These are phyloP conservation scores for Eupithecia vulgata DNA, from an alignment of 2,888 invertebrate species.

Conservation along the genomic window DNA sequence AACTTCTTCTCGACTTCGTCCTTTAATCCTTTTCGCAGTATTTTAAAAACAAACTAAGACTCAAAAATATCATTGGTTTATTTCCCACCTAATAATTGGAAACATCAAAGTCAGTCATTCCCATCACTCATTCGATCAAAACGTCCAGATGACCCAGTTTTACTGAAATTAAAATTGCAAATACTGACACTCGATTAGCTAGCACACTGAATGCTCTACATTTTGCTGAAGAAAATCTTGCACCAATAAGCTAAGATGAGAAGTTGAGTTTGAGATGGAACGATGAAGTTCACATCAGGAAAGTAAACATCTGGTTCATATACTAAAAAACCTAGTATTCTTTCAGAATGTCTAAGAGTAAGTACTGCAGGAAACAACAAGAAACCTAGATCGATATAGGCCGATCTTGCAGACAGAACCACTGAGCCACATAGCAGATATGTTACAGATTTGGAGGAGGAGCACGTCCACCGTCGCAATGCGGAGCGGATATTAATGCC, in stretches of 20 bases:
- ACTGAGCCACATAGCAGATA: slow-evolving; percentile 34
- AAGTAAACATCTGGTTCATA: background rate
- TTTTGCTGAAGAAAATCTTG: background rate
- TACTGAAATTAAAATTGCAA: slow-evolving; percentile 33
- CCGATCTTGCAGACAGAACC: slow-evolving; percentile 15
- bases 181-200: slow-evolving; percentile 21
- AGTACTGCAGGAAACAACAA: slow-evolving; percentile 22
- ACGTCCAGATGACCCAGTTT: slow-evolving; percentile 42
- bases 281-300: background rate
- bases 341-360: background rate
- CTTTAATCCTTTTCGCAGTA: background rate
- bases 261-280: background rate
- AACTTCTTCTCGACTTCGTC: background rate
- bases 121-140: slow-evolving; percentile 36
- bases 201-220: slow-evolving; percentile 10
- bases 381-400: slow-evolving; percentile 34
- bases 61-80: slow-evolving; percentile 4
- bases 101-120: slow-evolving; percentile 28
- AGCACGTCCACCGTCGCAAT: slow-evolving; percentile 39
- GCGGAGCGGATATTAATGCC: slow-evolving; percentile 44
- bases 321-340: background rate
- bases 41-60: background rate
- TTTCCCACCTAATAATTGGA: slow-evolving; percentile 22
- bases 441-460: slow-evolving; percentile 19
- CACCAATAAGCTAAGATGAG: background rate